Base-by-base conservation (phyloP, 1,140 invertebrate species). In the Ceratina japonica region DNA sequence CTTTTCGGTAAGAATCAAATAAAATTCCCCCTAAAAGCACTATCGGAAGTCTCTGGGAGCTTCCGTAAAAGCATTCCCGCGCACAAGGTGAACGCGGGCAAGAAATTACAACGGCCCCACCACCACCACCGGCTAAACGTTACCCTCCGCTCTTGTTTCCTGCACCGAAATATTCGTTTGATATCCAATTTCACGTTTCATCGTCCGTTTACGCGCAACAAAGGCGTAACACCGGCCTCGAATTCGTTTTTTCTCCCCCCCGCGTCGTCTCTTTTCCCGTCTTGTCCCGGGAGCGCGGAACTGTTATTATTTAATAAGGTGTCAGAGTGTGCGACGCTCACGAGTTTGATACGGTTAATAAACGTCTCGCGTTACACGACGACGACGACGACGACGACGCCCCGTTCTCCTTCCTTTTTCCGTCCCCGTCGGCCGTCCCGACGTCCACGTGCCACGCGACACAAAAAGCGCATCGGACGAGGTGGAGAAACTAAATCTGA, bases 1-100 rank as follows among this genome's bases (percentile, higher is more conserved):
- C 80, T 85, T 75, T 86, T 82, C 80, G 73, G 68, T 56, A 85
- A 76, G 71, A 86, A 86, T 85, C 84, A 79, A 85, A 85, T 85
- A 79, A 81, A 86, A 86, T 82, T 63, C 68, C 74, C 74, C 59
- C 66, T 70, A 61, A 75, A 85, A 82, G 77, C 71, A 81, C 75
- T 82, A 85, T 75, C 79, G 83, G 71, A 68, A 86, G 83, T 72
- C 64, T 61, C 65, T 69, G 16, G 52, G 24, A 58, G 73, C 65
- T 81, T 81, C 65, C 79, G 74, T 76, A 83, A 74, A 69, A 81
- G 82, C 82, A 84, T 84, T 61, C 59, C 51, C 51, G 63, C 61
- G 62, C 56, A 56, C 77, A 65, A 74, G 22, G 54, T 70, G 66
- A 70, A 81, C 63, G 54, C 51, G 8, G 22, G 49, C 20, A 7